These are phyloP conservation scores for Callopanchax toddi DNA, from an alignment of 2,113 vertebrate genomes.

Conservation along the genomic window DNA sequence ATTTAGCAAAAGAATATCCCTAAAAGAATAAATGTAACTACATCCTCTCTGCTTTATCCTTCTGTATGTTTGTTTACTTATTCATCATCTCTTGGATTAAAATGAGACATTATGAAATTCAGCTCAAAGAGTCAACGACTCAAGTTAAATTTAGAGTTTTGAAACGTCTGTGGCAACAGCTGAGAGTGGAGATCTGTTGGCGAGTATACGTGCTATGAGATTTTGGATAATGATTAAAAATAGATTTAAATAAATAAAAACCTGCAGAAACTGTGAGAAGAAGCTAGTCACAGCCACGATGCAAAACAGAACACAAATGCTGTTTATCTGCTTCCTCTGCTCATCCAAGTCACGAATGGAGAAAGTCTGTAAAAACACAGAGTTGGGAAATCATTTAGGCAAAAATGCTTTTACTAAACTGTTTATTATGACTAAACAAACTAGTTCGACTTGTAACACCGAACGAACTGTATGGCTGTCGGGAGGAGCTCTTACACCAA, in stretches of 20 bases:
- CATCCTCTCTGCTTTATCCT: too few species aligned
- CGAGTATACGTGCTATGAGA: background rate
- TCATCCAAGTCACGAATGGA: constrained; percentile 62
- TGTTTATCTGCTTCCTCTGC: constrained; percentile 71
- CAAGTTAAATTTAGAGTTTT: too few species aligned
- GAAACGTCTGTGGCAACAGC: background rate
- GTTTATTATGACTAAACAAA: background rate
- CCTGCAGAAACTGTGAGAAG: constrained; percentile 81
- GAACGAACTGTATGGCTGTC: background rate
- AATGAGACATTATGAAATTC: too few species aligned
- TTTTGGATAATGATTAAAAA: background rate
- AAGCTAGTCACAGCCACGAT: constrained; percentile 73
- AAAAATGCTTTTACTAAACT: background rate
- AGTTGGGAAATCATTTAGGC: background rate
- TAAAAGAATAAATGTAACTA: constrained; percentile 63
- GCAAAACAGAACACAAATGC: constrained; percentile 78
- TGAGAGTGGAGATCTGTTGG: background rate
- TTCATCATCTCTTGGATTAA: too few species aligned
- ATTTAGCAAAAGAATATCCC: constrained; percentile 81
- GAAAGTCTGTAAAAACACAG: constrained; percentile 73
- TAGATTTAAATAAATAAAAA: constrained; percentile 35
- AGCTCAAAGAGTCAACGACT: too few species aligned
- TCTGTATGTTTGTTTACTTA: too few species aligned
- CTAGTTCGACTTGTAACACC: background rate
- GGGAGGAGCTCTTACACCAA: constrained; percentile 69